These are phyloP conservation scores for Acanthiza pusilla DNA, from an alignment of 2,797 vertebrate genomes.

Conservation along the genomic window DNA sequence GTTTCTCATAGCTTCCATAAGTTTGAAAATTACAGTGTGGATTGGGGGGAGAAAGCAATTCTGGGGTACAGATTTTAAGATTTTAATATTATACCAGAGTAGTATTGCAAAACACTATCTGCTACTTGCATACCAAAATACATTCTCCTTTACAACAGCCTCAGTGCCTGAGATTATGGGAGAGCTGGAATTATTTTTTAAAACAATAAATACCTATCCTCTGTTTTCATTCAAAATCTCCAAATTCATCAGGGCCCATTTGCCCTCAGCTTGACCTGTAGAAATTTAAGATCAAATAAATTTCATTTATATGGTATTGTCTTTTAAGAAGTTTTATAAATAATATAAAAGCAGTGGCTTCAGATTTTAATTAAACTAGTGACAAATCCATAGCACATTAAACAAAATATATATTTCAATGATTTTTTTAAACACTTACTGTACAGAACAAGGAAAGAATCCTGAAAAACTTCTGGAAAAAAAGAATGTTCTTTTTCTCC, in stretches of 20 bases:
- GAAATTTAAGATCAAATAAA: background rate
- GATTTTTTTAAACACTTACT: background rate
- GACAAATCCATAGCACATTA: background rate
- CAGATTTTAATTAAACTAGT: constrained; percentile 1
- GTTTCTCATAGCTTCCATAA: background rate
- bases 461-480: background rate
- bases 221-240: constrained; percentile 11
- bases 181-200: background rate
- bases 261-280: background rate
- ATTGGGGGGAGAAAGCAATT: background rate
- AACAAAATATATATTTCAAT: background rate
- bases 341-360: background rate
- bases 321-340: background rate
- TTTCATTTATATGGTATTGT: background rate
- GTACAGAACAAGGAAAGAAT: background rate
- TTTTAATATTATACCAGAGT: background rate
- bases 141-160: background rate
- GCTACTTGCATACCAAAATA: background rate
- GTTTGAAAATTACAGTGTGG: background rate
- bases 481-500: background rate
- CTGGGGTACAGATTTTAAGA: background rate
- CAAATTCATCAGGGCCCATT: background rate
- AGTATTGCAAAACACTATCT: background rate
- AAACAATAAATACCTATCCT: background rate
- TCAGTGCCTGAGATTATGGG: background rate